Evolutionary conservation across 2,113 vertebrate species (phyloP).

Genomic region (Elephas maximus): DNA sequence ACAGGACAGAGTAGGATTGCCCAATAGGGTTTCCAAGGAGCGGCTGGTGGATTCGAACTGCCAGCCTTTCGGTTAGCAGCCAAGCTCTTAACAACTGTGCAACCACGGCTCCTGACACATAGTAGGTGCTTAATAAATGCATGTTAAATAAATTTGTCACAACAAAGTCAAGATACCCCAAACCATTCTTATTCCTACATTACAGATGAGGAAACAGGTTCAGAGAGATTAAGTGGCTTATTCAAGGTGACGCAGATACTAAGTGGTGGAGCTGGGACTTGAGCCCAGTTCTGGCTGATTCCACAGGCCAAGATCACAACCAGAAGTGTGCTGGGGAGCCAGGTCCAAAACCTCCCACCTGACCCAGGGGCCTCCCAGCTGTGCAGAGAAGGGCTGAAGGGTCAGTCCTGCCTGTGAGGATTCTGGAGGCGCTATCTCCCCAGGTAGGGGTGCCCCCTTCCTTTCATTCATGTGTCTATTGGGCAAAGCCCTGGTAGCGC

Average conservation of each 20-base stretch:
- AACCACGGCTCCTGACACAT: too few relatives aligned
- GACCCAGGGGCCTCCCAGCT: background rate
- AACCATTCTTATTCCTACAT: accelerated
- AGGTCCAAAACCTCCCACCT: accelerated
- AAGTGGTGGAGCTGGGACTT: background rate
- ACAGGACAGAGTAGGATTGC: too few relatives aligned
- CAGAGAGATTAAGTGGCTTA: background rate
- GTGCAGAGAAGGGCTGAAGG: background rate
- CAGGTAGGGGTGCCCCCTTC: background rate
- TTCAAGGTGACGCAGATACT: background rate
- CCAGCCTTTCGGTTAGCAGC: too few relatives aligned
- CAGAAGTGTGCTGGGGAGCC: accelerated
- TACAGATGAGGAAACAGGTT: background rate
- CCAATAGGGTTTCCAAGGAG: too few relatives aligned
- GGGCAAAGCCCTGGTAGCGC: too few relatives aligned
- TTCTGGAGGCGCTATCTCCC: background rate
- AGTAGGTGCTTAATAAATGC: too few relatives aligned
- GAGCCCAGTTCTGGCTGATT: background rate
- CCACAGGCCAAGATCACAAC: background rate
- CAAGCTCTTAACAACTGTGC: too few relatives aligned
- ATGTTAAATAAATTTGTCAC: background rate
- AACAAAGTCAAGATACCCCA: background rate
- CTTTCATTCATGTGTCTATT: background rate
- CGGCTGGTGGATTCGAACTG: too few relatives aligned
- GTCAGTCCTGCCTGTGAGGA: too few relatives aligned